Base-by-base conservation (phyloP, 1,140 invertebrate genomes). In the Aporrectodea caliginosa region DNA sequence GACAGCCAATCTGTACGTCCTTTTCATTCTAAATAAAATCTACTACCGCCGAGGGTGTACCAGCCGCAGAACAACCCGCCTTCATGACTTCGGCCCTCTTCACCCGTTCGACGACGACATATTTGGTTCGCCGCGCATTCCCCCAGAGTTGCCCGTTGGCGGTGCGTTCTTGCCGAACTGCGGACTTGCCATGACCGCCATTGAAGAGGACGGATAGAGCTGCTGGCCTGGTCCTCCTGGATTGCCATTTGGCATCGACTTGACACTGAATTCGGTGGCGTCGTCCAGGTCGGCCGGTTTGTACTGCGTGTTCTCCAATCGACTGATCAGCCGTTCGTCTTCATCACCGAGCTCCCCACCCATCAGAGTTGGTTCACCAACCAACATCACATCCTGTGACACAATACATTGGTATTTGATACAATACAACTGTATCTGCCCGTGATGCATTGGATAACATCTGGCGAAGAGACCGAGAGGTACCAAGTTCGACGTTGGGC, bases 351-450 rank as follows among this genome's bases (percentile, higher is more conserved):
- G 99, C 88, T 99, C 98, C 72, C 97, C 97, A 71, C 98, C 97
- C 98, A 99, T 99, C 75, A 99, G 90, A 1, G 97, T 98, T 69
- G 98, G 98, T 87, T 99, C 98, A 82, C 97, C 97, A 22, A 99
- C 98, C 34, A 99, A 96, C 98, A 99, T 99, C 82, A 99, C 97
- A 90, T 99, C 98, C 93, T 98, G 89, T n/a, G n/a, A n/a, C n/a
- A n/a, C n/a, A n/a, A n/a, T n/a, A n/a, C n/a, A n/a, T n/a, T n/a
- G n/a, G n/a, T n/a, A n/a, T n/a, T n/a, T n/a, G n/a, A n/a, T n/a
- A n/a, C n/a, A n/a, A n/a, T n/a, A n/a, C n/a, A n/a, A n/a, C n/a
- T n/a, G n/a, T n/a, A n/a, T n/a, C n/a, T n/a, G n/a, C n/a, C n/a
- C n/a, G n/a, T n/a, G n/a, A n/a, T n/a, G n/a, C n/a, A n/a, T n/a